Evolutionary conservation across 2,113 vertebrate genomes (phyloP).

Genomic region (Siphamia tubifer): DNA sequence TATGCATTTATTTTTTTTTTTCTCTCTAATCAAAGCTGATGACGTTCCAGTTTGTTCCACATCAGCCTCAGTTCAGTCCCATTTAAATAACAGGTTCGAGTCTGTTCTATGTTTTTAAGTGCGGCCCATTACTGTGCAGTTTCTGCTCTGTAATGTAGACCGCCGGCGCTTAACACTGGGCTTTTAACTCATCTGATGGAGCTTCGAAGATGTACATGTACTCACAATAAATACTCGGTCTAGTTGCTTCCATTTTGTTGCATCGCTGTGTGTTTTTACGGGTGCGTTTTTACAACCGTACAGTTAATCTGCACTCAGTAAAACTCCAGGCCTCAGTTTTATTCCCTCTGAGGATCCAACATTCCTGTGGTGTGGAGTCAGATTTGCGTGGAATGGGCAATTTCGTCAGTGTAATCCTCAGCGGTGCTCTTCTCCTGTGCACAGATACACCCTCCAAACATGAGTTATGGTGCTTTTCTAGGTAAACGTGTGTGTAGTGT

Average conservation of each 20-base stretch:
- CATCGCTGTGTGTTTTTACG: conserved; percentile 41
- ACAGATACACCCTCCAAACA: too few species aligned
- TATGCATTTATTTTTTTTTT: too few species aligned
- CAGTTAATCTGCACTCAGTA: conserved; percentile 48
- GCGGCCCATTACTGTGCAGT: too few species aligned
- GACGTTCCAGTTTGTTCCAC: too few species aligned
- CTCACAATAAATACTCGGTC: conserved; percentile 15
- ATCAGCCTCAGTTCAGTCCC: too few species aligned
- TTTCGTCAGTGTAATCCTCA: too few species aligned
- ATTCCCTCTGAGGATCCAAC: background rate
- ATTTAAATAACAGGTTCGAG: too few species aligned
- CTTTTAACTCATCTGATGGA: too few species aligned
- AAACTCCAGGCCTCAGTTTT: conserved; percentile 12
- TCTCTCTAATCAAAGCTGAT: too few species aligned
- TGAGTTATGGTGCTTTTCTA: background rate
- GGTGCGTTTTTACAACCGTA: conserved; percentile 34
- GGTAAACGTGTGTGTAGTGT: background rate
- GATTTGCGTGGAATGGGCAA: background rate
- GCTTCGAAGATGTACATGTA: background rate
- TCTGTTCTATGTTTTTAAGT: too few species aligned
- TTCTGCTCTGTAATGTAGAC: background rate
- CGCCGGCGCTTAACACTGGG: background rate
- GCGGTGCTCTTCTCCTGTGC: too few species aligned
- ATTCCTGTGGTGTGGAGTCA: conserved; percentile 35
- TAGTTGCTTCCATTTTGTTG: conserved; percentile 11